Conservation (phyloP, 1,140 invertebrate species). For the Saccostrea glomerata region DNA sequence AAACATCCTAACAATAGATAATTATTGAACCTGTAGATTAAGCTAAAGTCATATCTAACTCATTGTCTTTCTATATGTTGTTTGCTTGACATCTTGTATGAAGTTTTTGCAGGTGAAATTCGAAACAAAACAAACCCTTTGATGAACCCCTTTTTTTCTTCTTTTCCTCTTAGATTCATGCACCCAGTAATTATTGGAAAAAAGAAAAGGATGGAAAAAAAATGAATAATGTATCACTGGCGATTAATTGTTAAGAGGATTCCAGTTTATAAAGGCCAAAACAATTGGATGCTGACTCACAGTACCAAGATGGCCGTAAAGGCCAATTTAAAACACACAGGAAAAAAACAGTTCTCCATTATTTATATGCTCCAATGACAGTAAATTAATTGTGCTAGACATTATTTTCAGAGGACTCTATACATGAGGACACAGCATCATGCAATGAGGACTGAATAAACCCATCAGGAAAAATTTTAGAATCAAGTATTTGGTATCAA, state of each 20-base stretch:
- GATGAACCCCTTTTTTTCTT: conserved; percentile 1
- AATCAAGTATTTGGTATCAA: too few species aligned
- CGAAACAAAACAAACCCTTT: not conserved
- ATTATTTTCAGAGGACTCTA: not conserved
- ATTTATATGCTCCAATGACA: conserved; percentile 15
- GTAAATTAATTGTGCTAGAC: not conserved
- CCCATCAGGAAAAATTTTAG: too few species aligned
- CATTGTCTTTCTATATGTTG: not conserved
- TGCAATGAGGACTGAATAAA: not conserved
- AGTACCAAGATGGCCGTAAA: not conserved
- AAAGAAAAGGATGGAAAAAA: conserved; percentile 23
- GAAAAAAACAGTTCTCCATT: conserved; percentile 10
- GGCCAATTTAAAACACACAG: conserved; percentile 7
- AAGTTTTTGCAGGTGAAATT: not conserved
- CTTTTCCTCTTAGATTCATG: conserved; percentile 14
- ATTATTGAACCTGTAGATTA: not conserved
- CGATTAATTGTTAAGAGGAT: conserved; percentile 38
- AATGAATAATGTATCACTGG: conserved; percentile 34
- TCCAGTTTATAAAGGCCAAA: conserved; percentile 36
- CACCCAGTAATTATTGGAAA: conserved; percentile 28
- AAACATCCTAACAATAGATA: not conserved
- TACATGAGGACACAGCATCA: not conserved
- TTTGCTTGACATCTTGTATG: not conserved
- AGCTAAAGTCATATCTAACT: not conserved
- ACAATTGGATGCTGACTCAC: conserved; percentile 26